Percentiles rank a stretch among this genome's conserved stretches.
These are phyloP conservation scores for Pandemis cinnamomeana DNA, from an alignment of 2,888 invertebrate genomes.

Conservation along the genomic window DNA sequence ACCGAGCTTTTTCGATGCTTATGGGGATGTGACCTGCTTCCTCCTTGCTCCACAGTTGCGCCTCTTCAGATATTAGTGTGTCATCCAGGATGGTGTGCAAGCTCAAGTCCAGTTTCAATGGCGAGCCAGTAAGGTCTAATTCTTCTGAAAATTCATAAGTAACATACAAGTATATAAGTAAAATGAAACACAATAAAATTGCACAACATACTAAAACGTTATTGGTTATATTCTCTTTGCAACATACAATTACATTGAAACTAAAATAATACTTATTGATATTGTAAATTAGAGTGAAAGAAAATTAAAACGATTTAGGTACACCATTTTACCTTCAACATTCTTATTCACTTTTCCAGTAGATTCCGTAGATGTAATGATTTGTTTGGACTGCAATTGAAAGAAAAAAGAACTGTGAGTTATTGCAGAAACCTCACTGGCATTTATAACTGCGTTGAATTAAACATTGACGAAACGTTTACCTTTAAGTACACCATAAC, in stretches of 20 bases:
- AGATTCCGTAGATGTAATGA: constrained; percentile 44
- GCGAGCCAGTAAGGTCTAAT: constrained; percentile 81
- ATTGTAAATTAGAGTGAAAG: neutral
- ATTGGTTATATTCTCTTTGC: no score
- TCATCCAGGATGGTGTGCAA: constrained; percentile 77
- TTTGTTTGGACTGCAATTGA: constrained; percentile 60
- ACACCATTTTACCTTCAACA: constrained; percentile 55
- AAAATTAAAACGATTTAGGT: neutral
- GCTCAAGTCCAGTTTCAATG: constrained; percentile 79
- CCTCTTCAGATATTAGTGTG: constrained; percentile 73
- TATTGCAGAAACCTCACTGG: neutral
- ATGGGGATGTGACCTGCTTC: constrained; percentile 73
- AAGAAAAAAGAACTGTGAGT: constrained; percentile 4
- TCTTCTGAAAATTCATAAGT: constrained; percentile 63
- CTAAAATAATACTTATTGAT: neutral
- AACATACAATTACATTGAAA: neutral
- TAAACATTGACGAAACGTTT: constrained; percentile 36
- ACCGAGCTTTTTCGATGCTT: constrained; percentile 72
- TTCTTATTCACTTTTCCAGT: constrained; percentile 50
- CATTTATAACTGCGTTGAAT: neutral
- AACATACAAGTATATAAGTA: no score
- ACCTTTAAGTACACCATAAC: constrained; percentile 69
- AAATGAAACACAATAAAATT: no score
- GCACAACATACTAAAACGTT: neutral
- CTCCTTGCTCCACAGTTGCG: constrained; percentile 78